Conservation (phyloP, 2,113 vertebrate genomes). For the Sciurus niger region DNA sequence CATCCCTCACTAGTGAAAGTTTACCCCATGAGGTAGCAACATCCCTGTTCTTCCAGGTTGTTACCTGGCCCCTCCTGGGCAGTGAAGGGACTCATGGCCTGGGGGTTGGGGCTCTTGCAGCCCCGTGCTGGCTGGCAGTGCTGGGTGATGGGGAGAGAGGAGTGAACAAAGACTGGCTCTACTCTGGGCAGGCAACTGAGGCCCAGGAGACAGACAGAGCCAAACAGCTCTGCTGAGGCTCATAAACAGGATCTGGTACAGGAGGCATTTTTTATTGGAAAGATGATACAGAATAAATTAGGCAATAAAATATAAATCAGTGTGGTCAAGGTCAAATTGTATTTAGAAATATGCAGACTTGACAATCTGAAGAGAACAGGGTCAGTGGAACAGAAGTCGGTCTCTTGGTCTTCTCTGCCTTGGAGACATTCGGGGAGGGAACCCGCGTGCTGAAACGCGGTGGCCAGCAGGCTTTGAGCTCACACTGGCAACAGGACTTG, state of each 20-base stretch:
- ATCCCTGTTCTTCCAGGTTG: background rate
- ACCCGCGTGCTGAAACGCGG: background rate
- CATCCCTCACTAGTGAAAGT: background rate
- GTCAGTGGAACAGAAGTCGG: background rate
- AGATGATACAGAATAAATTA: slow-evolving; percentile 10
- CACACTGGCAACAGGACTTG: background rate
- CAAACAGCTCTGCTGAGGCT: background rate
- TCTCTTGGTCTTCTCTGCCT: background rate
- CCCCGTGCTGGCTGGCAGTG: background rate
- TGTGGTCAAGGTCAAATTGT: background rate
- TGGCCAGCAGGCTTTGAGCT: background rate
- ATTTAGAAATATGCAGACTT: background rate
- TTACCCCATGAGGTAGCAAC: background rate
- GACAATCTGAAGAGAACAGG: background rate
- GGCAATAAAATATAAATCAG: background rate
- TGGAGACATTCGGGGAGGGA: background rate
- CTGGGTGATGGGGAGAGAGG: background rate
- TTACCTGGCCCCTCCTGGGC: background rate
- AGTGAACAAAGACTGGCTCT: background rate
- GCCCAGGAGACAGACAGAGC: background rate
- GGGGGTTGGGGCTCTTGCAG: background rate
- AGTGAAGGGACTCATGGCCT: fast-evolving
- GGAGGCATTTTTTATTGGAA: background rate
- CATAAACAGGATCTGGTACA: background rate
- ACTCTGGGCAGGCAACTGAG: background rate